These are phyloP conservation scores for Argyra leucocephala DNA, from an alignment of 2,888 invertebrate species.

Conservation along the genomic window DNA sequence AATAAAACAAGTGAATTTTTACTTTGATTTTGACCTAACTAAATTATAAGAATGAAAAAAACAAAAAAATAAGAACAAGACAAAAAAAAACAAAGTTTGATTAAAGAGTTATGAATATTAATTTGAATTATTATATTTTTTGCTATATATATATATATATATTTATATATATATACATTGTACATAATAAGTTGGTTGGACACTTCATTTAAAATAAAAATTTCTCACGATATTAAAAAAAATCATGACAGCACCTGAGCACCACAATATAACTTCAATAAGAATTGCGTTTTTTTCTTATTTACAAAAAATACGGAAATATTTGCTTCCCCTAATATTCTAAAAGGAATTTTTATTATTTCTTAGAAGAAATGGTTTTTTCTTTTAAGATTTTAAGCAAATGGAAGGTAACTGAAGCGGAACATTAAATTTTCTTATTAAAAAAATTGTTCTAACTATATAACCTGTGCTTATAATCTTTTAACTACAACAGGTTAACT, in stretches of 20 bases:
- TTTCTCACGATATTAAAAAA: background rate
- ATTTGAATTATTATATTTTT: background rate
- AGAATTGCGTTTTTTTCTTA: no score
- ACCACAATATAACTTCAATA: no score
- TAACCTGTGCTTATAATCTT: no score
- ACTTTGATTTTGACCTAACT: background rate
- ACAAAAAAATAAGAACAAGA: background rate
- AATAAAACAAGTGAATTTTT: background rate
- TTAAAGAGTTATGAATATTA: conserved; percentile 2
- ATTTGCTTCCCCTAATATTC: background rate
- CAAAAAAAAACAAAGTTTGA: no score
- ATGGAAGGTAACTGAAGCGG: background rate
- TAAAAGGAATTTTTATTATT: background rate
- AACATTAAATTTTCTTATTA: background rate
- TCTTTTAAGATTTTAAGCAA: background rate
- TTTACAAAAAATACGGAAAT: no score
- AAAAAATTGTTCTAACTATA: no score
- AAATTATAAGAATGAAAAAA: background rate
- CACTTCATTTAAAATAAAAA: background rate
- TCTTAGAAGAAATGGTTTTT: background rate
- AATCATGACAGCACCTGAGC: background rate
- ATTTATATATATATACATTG: background rate
- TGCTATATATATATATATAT: background rate
- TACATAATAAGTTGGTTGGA: background rate
- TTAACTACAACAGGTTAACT: no score